Evolutionary conservation across 2,888 invertebrate genomes (phyloP).

Genomic region (Lithophane socia): DNA sequence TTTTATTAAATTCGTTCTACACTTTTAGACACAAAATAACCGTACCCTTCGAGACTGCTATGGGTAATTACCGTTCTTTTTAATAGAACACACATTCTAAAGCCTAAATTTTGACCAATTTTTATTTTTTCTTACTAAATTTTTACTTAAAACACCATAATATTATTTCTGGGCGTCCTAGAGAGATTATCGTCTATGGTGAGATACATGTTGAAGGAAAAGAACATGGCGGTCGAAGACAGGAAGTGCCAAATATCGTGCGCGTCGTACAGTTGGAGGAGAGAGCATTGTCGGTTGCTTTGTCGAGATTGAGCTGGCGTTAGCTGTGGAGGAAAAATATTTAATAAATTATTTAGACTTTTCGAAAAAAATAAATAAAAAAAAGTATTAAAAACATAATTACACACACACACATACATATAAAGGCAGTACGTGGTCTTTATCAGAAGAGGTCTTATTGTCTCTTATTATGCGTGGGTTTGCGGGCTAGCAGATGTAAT

Average conservation of each 20-base stretch:
- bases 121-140: background rate
- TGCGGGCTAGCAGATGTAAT: no score
- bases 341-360: no score
- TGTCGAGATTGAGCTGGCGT: conserved; percentile 94
- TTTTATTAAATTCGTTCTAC: background rate
- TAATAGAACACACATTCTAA: background rate
- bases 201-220: conserved; percentile 95
- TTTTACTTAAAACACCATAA: conserved; percentile 82
- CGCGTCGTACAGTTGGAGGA: conserved; percentile 94
- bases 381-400: no score
- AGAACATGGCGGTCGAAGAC: conserved; percentile 95
- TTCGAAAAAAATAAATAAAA: no score
- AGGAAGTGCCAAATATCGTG: conserved; percentile 97
- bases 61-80: background rate
- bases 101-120: background rate
- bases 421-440: no score
- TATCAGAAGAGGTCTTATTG: no score
- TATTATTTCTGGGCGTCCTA: conserved; percentile 75
- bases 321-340: conserved; percentile 70
- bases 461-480: no score
- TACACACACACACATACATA: no score
- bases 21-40: background rate
- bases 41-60: background rate
- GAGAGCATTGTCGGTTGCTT: conserved; percentile 93
- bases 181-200: conserved; percentile 93